phyloP scores from a whole-genome alignment of 2,797 vertebrate species.

The Eupleurogrammus muticus region DNA sequence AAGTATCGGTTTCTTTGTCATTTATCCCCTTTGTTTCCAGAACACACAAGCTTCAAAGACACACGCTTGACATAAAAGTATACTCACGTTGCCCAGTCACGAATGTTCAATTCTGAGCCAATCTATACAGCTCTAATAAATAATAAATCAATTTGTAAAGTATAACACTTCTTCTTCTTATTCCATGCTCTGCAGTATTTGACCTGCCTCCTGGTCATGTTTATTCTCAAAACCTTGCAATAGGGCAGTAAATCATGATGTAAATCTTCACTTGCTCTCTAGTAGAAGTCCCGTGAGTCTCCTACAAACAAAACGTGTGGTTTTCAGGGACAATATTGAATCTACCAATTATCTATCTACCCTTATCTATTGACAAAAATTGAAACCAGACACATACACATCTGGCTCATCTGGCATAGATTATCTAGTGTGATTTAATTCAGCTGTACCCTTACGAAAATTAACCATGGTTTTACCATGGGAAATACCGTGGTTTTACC shows the following conservation, averaged over 20 bases:
- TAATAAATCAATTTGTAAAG: background rate
- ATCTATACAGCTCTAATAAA: background rate
- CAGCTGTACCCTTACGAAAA: too few species aligned
- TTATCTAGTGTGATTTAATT: background rate
- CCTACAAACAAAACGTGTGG: background rate
- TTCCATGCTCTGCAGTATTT: background rate
- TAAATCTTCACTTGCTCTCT: background rate
- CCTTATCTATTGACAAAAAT: background rate
- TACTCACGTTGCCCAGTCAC: background rate
- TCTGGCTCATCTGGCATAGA: background rate
- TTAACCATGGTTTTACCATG: too few species aligned
- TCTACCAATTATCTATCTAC: background rate
- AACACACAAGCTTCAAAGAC: background rate
- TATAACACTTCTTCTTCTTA: background rate
- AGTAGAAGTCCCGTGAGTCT: background rate
- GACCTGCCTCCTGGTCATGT: background rate
- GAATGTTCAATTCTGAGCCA: background rate
- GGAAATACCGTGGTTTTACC: too few species aligned
- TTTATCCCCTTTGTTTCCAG: conserved; percentile 1
- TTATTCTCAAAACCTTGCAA: conserved; percentile 2
- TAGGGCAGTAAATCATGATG: background rate
- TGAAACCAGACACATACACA: background rate
- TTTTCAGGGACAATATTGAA: background rate
- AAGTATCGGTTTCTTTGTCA: background rate
- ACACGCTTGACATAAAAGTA: background rate